A percentile compares a stretch with the other conserved stretches of the same genome.
Conservation (phyloP, 2,113 vertebrate genomes). For the Petrocephalus microphthalmus region DNA sequence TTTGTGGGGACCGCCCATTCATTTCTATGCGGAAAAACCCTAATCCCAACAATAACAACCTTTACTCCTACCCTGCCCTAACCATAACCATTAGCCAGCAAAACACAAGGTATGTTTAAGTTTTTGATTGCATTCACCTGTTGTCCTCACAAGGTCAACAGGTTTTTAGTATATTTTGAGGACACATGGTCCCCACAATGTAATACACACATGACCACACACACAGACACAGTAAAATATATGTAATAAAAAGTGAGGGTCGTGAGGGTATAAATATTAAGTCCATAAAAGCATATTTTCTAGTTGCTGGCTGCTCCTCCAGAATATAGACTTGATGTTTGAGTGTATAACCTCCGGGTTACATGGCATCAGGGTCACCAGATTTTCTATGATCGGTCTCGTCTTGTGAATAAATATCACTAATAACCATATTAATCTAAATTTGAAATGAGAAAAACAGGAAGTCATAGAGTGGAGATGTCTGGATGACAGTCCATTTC, state of each 20-base stretch:
- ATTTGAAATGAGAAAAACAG: neutral
- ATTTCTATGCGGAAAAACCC: neutral
- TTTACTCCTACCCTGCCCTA: too few species aligned
- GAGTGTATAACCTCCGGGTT: neutral
- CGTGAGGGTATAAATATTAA: neutral
- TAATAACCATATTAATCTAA: neutral
- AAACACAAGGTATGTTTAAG: too few species aligned
- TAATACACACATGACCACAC: too few species aligned
- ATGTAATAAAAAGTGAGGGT: neutral
- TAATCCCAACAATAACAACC: too few species aligned
- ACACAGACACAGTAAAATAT: neutral
- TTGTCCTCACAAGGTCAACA: too few species aligned
- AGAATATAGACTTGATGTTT: neutral
- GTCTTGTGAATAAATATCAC: neutral
- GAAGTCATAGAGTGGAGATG: neutral
- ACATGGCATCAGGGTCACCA: neutral
- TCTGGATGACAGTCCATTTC: neutral
- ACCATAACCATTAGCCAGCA: too few species aligned
- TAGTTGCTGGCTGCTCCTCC: neutral
- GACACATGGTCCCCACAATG: too few species aligned
- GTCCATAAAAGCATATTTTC: neutral
- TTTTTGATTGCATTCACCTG: too few species aligned
- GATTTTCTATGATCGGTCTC: neutral
- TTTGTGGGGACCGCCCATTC: too few species aligned
- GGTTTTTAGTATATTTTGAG: too few species aligned